Evolutionary conservation across 2,797 vertebrate genomes (phyloP), one percentile per base, ranked within the genome.

Genomic region (Apogon hyalosoma): DNA sequence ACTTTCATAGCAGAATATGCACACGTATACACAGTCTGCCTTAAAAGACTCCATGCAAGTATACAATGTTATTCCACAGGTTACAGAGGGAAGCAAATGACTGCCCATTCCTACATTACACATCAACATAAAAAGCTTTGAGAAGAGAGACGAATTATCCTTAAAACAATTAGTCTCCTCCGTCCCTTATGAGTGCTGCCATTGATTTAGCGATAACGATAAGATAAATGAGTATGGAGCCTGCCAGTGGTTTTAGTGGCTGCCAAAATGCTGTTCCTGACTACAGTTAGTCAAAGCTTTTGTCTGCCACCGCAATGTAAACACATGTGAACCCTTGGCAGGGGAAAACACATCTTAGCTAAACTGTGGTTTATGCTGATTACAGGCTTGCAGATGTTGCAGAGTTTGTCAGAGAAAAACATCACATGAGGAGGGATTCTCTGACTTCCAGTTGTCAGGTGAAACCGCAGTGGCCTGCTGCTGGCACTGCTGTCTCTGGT

Each of bases 201-300:
- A 95, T 94, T 88, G 92, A 97, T 96, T 94, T 92, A 90, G 90
- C 90, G 95, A 96, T 96, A 95, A 94, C 95, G 93, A 93, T 75
- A 88, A 95, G 95, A 96, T 96, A 95, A 95, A 96, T 94, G 93
- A 91, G 81, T 77, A 88, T 87, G 88, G 94, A 94, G 95, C 89
- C 90, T 77, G 83, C 90, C 84, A 86, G 86, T 84, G 85, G 82
- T 93, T 93, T 80, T 79, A 83, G 91, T 77, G 93, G 93, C 94
- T 94, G 94, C 93, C 93, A 93, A 74, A 92, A 92, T 86, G 92
- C 92, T 86, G 72, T 90, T 71, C 69, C 64, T n/a, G 72, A 62
- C 77, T 75, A 51, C 71, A 75, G 77, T 87, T 60, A 85, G 75
- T 85, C 78, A 65, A 72, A 86, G 83, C 88, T 77, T 86, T 92